Conservation (phyloP, 2,888 invertebrate genomes). For the Automeris io region DNA sequence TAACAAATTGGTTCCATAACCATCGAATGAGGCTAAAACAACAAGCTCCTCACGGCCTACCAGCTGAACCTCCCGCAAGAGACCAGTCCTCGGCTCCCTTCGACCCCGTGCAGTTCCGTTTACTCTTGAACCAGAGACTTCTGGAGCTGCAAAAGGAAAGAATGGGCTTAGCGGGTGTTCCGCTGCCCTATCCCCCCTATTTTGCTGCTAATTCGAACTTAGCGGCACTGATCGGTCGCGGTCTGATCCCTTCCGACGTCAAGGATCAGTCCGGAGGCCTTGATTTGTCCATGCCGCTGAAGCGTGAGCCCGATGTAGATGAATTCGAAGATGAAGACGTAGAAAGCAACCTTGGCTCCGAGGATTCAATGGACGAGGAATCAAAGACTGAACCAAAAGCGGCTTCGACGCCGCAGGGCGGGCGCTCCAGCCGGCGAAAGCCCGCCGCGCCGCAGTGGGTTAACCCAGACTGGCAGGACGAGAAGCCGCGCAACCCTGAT, state of each 20-base stretch:
- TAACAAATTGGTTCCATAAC: constrained; percentile 99
- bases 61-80: constrained; percentile 84
- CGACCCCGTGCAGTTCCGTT: constrained; percentile 93
- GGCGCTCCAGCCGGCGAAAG: constrained; percentile 85
- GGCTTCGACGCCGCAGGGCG: constrained; percentile 57
- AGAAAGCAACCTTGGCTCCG: constrained; percentile 85
- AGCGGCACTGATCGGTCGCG: constrained; percentile 85
- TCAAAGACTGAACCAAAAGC: constrained; percentile 77
- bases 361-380: constrained; percentile 78
- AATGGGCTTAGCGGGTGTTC: constrained; percentile 86
- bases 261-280: constrained; percentile 91
- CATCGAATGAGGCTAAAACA: constrained; percentile 98
- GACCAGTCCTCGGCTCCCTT: constrained; percentile 87
- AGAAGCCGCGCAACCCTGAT: constrained; percentile 76
- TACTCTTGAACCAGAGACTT: constrained; percentile 91
- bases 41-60: constrained; percentile 87
- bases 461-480: constrained; percentile 94
- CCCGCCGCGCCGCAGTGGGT: constrained; percentile 99
- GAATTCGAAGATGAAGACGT: constrained; percentile 89
- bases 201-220: constrained; percentile 86
- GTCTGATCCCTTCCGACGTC: constrained; percentile 78
- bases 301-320: constrained; percentile 85
- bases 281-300: constrained; percentile 91
- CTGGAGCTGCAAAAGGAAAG: constrained; percentile 92
- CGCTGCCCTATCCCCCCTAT: constrained; percentile 86